phyloP scores from a whole-genome alignment of 2,113 vertebrate species.

The Grammatotria lemairii region DNA sequence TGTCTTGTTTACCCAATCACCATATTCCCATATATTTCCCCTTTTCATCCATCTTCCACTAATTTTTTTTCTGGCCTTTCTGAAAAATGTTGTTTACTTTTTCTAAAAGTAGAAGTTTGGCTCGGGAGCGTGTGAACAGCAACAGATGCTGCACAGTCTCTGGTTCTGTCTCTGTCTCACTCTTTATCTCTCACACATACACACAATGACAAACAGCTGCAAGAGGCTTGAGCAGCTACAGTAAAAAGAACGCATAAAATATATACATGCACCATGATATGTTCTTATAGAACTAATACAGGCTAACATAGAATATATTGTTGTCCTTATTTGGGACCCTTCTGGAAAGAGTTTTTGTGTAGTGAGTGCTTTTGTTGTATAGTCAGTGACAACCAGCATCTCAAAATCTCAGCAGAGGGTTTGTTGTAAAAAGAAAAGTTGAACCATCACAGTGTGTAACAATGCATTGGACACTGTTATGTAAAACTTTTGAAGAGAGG shows the following conservation, averaged over 20 bases:
- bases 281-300: neutral
- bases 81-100: constrained; percentile 50
- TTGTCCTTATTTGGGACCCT: neutral
- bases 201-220: constrained; percentile 61
- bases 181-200: constrained; percentile 5
- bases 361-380: neutral
- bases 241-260: neutral
- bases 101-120: constrained; percentile 63
- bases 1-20: neutral
- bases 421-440: neutral
- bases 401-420: neutral
- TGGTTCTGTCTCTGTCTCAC: constrained; percentile 10
- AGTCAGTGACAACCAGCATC: neutral
- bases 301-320: neutral
- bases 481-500: rapidly evolving
- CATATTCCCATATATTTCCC: neutral
- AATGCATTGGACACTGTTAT: neutral
- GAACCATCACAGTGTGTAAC: neutral
- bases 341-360: neutral
- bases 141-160: constrained; percentile 54
- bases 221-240: neutral
- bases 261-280: neutral
- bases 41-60: neutral
- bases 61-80: neutral
- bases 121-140: constrained; percentile 61